Evolutionary conservation across 2,797 vertebrate species (phyloP), one percentile per base, ranked within the genome.

Genomic region (Tauraco hartlaubi): DNA sequence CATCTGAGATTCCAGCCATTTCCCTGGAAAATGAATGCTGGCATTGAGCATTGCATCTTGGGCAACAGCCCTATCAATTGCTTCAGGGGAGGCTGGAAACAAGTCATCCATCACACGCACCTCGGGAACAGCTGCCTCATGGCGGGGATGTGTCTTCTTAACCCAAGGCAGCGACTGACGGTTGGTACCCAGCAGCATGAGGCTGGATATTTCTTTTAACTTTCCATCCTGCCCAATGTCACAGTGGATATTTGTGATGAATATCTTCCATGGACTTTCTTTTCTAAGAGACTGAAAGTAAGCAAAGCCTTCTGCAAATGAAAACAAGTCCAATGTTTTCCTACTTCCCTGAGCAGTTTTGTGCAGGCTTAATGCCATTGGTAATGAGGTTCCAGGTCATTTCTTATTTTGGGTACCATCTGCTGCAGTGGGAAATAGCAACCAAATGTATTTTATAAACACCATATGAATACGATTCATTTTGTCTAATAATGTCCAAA

Each of bases 321-420:
- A 90, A 91, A 72, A 61, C 0, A 0, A 94, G 22, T 77, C 21
- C 43, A 83, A 66, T 83, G 69, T 75, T 94, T 72, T 48, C 54
- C 41, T 67, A 8, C 68, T 80, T 82, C 44, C 61, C 71, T 54
- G n/a, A 90, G 64, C 82, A 68, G 49, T 31, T 71, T 54, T 85
- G 61, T 55, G 64, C 78, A 94, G 75, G 41, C 59, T 94, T 62
- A 66, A 73, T 81, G 66, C 68, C 85, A 79, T 85, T 72, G 75
- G 61, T 90, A 94, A 93, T 85, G 92, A 94, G 72, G 94, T 94
- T 92, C 76, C 87, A 85, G 96, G 94, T 96, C 87, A 96, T 85
- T 88, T 96, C 92, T 94, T 95, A 69, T 92, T 96, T 94, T 95
- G 87, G 62, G 81, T 94, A 91, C 96, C 96, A 94, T 96, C 94